phyloP scores from a whole-genome alignment of 1,140 invertebrate genomes.

The Neuroterus valhalla region DNA sequence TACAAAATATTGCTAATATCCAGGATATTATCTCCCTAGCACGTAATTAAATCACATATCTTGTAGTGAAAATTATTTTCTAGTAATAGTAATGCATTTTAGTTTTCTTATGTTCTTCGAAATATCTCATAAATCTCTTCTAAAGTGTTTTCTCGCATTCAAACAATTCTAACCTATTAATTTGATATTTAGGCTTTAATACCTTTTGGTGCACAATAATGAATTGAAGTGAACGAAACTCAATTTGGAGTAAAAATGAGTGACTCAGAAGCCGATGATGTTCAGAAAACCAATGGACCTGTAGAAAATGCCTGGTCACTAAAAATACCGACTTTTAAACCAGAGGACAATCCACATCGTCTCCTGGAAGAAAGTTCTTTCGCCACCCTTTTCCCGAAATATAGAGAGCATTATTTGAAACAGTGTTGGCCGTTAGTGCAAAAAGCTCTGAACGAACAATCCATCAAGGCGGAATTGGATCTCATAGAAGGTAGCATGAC shows the following conservation, averaged over 20 bases:
- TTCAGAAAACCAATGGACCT: conserved; percentile 70
- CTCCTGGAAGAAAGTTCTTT: conserved; percentile 87
- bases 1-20: too few relatives aligned
- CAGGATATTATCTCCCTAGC: too few relatives aligned
- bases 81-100: too few relatives aligned
- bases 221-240: not conserved
- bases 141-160: not conserved
- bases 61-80: too few relatives aligned
- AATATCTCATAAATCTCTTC: too few relatives aligned
- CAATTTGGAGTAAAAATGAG: conserved; percentile 55
- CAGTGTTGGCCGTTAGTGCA: conserved; percentile 97
- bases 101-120: too few relatives aligned
- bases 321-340: conserved; percentile 92
- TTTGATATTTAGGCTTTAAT: too few relatives aligned
- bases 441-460: conserved; percentile 86
- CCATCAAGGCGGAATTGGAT: conserved; percentile 94
- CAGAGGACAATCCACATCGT: conserved; percentile 92
- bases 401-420: conserved; percentile 96
- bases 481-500: conserved; percentile 96
- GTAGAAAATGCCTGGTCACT: conserved; percentile 91
- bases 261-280: conserved; percentile 62
- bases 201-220: not conserved
- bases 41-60: too few relatives aligned
- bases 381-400: conserved; percentile 90
- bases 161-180: not conserved